Evolutionary conservation across 2,888 invertebrate species (phyloP).

Genomic region (Trypoxylon attenuatum): DNA sequence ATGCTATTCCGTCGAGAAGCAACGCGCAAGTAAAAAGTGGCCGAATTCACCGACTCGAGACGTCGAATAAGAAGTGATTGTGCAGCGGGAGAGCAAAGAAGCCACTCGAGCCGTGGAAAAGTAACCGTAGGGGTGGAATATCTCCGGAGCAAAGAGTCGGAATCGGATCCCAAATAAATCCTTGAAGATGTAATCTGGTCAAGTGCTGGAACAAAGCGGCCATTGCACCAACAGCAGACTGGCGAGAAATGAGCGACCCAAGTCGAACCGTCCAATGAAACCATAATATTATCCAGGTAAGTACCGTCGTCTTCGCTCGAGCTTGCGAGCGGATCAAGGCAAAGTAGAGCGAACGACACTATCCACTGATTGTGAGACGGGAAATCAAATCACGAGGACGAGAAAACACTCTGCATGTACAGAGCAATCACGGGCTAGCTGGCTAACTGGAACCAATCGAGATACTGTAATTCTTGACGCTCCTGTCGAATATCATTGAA

Average conservation of each 20-base stretch:
- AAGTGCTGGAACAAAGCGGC: slow-evolving; percentile 51
- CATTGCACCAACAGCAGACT: slow-evolving; percentile 46
- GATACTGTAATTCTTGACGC: no score
- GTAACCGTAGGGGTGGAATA: slow-evolving; percentile 16
- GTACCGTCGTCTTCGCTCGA: slow-evolving; percentile 41
- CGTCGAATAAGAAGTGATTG: not conserved
- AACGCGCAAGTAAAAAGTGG: not conserved
- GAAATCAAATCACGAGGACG: not conserved
- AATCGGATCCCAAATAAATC: slow-evolving; percentile 53
- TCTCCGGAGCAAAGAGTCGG: slow-evolving; percentile 26
- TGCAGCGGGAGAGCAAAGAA: not conserved
- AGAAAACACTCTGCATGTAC: no score
- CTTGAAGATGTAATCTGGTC: slow-evolving; percentile 52
- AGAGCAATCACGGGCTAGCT: no score
- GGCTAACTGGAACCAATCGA: no score
- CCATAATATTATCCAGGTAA: slow-evolving; percentile 58
- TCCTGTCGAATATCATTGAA: no score
- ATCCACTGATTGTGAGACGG: not conserved
- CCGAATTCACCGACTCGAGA: not conserved
- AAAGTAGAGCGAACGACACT: slow-evolving; percentile 5
- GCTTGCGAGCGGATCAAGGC: slow-evolving; percentile 13
- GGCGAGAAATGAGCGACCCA: slow-evolving; percentile 53
- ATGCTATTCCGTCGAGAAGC: not conserved
- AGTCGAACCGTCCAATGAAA: slow-evolving; percentile 54
- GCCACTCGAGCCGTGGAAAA: not conserved